A percentile compares a stretch with the other conserved stretches of the same genome.
Evolutionary conservation across 2,797 vertebrate genomes (phyloP).

Genomic region (Sebastes flavidus): DNA sequence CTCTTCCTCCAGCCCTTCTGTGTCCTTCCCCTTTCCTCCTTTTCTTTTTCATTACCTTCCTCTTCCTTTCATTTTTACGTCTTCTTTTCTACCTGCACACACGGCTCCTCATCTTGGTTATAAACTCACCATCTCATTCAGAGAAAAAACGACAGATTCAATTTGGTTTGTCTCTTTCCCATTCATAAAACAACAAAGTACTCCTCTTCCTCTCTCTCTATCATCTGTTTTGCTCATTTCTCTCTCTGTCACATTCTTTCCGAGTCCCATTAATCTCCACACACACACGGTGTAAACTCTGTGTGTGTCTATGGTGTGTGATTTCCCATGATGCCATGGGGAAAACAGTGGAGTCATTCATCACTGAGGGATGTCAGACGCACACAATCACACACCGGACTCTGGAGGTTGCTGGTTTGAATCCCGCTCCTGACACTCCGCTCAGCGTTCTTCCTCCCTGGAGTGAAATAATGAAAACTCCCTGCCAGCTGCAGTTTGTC

Average conservation of each 20-base stretch:
- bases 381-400: neutral
- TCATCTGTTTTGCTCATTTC: conserved; percentile 57
- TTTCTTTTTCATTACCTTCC: neutral
- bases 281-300: neutral
- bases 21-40: too few relatives aligned
- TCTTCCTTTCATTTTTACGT: neutral
- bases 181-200: conserved; percentile 31
- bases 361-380: conserved; percentile 38
- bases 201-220: conserved; percentile 35
- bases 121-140: neutral
- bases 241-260: conserved; percentile 62
- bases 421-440: neutral
- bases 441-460: neutral
- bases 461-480: neutral
- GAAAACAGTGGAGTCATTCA: conserved; percentile 51
- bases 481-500: conserved; percentile 4
- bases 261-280: conserved; percentile 60
- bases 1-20: neutral
- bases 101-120: neutral
- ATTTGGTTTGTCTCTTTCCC: conserved; percentile 19
- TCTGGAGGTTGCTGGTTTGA: conserved; percentile 45
- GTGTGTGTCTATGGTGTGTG: conserved; percentile 3
- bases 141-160: conserved; percentile 6
- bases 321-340: conserved; percentile 62
- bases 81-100: neutral